Percentiles rank a stretch among this genome's conserved stretches.
phyloP scores from a whole-genome alignment of 1,140 invertebrate species.

The Drosophila ficusphila region DNA sequence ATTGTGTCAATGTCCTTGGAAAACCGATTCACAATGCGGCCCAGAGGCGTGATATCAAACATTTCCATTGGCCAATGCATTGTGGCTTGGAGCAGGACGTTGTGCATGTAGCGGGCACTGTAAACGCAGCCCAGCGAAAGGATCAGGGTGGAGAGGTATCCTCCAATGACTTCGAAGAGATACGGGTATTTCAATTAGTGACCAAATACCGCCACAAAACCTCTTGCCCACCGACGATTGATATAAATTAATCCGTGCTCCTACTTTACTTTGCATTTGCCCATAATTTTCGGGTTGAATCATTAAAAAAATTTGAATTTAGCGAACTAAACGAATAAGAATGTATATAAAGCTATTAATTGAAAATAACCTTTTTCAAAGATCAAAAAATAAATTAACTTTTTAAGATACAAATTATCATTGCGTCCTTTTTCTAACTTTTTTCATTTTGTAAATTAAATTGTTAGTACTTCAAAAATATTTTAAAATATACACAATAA shows the following conservation, averaged over 20 bases:
- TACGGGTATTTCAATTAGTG: slow-evolving; percentile 13
- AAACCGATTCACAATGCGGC: slow-evolving; percentile 90
- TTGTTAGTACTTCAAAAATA: too few species aligned
- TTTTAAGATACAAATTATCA: too few species aligned
- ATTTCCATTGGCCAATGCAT: slow-evolving; percentile 89
- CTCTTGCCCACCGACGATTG: slow-evolving; percentile 11
- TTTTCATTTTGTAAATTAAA: too few species aligned
- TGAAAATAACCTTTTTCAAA: too few species aligned
- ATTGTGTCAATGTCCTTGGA: slow-evolving; percentile 90
- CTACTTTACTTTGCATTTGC: neutral
- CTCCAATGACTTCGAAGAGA: slow-evolving; percentile 69
- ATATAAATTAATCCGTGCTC: neutral
- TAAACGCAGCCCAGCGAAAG: slow-evolving; percentile 83
- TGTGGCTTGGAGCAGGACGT: slow-evolving; percentile 86
- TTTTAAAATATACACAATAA: too few species aligned
- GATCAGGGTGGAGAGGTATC: slow-evolving; percentile 71
- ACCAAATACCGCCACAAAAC: slow-evolving; percentile 8
- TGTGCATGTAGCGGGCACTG: slow-evolving; percentile 85
- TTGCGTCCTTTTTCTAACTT: too few species aligned
- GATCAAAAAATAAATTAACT: neutral
- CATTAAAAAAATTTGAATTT: too few species aligned
- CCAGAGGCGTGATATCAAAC: slow-evolving; percentile 91
- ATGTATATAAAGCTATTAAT: too few species aligned
- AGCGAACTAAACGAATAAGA: too few species aligned
- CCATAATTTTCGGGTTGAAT: too few species aligned